Evolutionary conservation across 2,113 vertebrate genomes (phyloP).

Genomic region (Sula dactylatra): DNA sequence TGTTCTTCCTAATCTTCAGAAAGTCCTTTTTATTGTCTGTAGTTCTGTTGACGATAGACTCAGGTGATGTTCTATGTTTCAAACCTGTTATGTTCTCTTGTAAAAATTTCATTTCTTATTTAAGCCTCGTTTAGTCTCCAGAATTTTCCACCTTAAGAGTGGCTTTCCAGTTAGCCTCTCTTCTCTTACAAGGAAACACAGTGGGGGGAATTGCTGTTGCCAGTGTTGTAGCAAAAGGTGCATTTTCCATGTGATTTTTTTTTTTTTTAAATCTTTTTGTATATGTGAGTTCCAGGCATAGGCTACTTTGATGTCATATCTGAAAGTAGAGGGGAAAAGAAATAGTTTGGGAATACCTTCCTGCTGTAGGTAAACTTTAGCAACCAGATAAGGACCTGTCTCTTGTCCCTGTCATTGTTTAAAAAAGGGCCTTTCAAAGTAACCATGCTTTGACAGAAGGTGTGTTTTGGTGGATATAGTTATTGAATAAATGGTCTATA

Average conservation of each 20-base stretch:
- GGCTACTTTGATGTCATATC: background rate
- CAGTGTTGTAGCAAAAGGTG: background rate
- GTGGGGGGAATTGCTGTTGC: background rate
- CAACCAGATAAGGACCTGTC: background rate
- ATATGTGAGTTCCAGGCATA: background rate
- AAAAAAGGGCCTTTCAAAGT: background rate
- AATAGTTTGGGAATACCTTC: background rate
- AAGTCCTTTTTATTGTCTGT: background rate
- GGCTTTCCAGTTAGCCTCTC: background rate
- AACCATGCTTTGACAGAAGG: background rate
- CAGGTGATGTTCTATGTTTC: background rate
- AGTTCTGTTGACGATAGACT: background rate
- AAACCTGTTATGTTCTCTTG: background rate
- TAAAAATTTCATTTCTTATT: background rate
- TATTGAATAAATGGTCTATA: background rate
- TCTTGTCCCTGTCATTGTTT: background rate
- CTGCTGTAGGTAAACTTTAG: background rate
- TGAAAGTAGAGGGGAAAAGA: background rate
- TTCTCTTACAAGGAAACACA: background rate
- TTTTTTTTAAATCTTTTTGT: background rate
- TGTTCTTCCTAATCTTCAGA: background rate
- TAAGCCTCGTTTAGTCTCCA: background rate
- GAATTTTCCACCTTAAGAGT: background rate
- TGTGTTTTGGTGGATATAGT: background rate
- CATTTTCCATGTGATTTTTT: background rate